Conservation (phyloP, 1,140 invertebrate species). For the Aphaenogaster ashmeadi region DNA sequence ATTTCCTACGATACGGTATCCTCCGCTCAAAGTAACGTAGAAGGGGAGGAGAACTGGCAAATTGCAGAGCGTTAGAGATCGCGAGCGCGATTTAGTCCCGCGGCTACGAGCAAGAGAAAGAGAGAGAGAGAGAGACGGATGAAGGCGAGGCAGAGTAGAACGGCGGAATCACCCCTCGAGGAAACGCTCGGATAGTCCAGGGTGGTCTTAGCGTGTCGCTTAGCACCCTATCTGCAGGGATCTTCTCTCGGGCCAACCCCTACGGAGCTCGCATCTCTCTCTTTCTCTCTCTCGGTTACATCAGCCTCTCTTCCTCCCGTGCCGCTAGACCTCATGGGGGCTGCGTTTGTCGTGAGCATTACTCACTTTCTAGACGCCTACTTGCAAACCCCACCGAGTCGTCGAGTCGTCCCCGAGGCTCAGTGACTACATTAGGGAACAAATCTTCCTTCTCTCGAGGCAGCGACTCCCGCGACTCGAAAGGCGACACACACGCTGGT, state of each 20-base stretch:
- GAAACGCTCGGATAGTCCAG: conserved; percentile 75
- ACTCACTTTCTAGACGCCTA: conserved; percentile 87
- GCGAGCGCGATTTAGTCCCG: conserved; percentile 77
- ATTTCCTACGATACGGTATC: conserved; percentile 48
- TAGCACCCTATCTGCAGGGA: conserved; percentile 87
- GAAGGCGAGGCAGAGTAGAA: conserved; percentile 60
- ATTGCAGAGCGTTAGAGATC: conserved; percentile 82
- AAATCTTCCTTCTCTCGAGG: conserved; percentile 83
- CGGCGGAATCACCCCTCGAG: conserved; percentile 74
- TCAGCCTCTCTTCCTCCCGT: conserved; percentile 72
- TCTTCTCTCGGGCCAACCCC: conserved; percentile 80
- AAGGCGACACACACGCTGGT: conserved; percentile 29
- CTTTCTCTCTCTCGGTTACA: conserved; percentile 51
- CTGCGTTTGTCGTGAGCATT: conserved; percentile 88
- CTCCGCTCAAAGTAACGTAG: conserved; percentile 38
- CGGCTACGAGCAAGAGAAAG: conserved; percentile 32
- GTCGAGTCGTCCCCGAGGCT: conserved; percentile 80
- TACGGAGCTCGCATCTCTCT: conserved; percentile 44
- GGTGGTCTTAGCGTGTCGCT: conserved; percentile 86
- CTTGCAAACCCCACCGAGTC: conserved; percentile 76
- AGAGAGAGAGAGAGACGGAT: conserved; percentile 24
- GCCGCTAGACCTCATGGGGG: conserved; percentile 71
- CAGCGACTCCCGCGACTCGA: conserved; percentile 52
- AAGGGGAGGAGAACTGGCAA: conserved; percentile 75
- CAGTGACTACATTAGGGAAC: conserved; percentile 87